Evolutionary conservation across 1,140 invertebrate species (phyloP).

Genomic region (Bradynema listronoti): DNA sequence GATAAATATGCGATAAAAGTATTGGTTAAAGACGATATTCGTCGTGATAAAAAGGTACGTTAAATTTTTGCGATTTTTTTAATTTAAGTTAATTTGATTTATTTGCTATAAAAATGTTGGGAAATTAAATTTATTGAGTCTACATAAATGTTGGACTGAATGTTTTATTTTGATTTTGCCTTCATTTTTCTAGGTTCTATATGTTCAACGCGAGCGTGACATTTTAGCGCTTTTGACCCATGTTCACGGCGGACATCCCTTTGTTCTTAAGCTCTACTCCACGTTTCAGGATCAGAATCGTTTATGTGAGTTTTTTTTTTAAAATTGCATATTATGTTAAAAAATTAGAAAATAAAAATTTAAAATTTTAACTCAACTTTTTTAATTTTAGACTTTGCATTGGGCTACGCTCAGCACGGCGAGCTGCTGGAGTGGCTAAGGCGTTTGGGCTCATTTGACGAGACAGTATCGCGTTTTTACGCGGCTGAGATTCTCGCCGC

Average conservation of each 20-base stretch:
- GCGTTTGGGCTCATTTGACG: constrained; percentile 79
- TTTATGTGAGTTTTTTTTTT: constrained; percentile 67
- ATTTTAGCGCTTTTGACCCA: constrained; percentile 64
- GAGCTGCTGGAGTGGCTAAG: constrained; percentile 85
- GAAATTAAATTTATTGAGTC: no score
- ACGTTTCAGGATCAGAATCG: constrained; percentile 89
- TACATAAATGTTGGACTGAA: no score
- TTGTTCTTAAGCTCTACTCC: constrained; percentile 85
- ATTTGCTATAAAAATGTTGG: no score
- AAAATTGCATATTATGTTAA: constrained; percentile 9
- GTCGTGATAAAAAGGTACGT: constrained; percentile 78
- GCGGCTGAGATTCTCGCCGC: constrained; percentile 82
- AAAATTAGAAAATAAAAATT: constrained; percentile 18
- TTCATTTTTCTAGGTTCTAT: constrained; percentile 63
- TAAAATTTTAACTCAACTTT: constrained; percentile 1
- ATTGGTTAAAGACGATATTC: constrained; percentile 63
- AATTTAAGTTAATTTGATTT: neutral
- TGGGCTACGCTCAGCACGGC: constrained; percentile 87
- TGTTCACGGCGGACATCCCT: constrained; percentile 63
- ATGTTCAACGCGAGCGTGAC: constrained; percentile 84
- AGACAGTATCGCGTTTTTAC: constrained; percentile 83
- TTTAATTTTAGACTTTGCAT: constrained; percentile 72
- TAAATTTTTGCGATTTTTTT: neutral
- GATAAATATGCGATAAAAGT: constrained; percentile 48
- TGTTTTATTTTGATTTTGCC: no score